Percentiles rank a stretch among this genome's conserved stretches.
These are phyloP conservation scores for Diplosoma virens DNA, from an alignment of 23 tunicate species.

Conservation along the genomic window DNA sequence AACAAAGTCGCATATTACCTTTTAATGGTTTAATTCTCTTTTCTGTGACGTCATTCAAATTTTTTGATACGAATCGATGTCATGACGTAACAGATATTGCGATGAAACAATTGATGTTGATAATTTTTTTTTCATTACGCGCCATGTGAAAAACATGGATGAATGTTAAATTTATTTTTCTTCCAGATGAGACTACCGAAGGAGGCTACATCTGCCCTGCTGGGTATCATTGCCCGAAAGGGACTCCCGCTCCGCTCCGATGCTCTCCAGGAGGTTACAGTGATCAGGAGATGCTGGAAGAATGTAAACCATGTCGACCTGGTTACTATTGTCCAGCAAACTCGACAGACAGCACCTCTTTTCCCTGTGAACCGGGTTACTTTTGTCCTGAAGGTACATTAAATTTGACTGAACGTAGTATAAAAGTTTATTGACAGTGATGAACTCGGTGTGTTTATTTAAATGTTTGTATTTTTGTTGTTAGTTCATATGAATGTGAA, in stretches of 20 bases:
- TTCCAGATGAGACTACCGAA: slow-evolving; percentile 11
- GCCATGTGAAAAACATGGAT: neutral
- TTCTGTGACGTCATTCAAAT: no score
- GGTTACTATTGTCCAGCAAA: slow-evolving; percentile 88
- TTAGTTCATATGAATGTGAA: neutral
- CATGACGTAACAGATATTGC: no score
- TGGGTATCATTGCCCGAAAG: slow-evolving; percentile 76
- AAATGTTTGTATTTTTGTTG: neutral
- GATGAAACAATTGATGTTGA: no score
- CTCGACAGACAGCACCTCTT: slow-evolving; percentile 27
- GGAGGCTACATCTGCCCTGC: slow-evolving; percentile 57
- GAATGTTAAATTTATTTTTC: neutral
- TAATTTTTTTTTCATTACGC: no score
- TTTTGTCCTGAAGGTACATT: slow-evolving; percentile 80
- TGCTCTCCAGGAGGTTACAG: slow-evolving; percentile 89
- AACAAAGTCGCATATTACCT: no score
- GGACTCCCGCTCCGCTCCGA: slow-evolving; percentile 41
- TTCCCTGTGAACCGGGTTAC: slow-evolving; percentile 79
- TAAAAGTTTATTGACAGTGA: neutral
- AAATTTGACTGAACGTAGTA: neutral
- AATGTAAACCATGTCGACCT: slow-evolving; percentile 57
- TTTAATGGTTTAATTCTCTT: no score
- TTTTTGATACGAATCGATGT: no score
- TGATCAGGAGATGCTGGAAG: slow-evolving; percentile 43
- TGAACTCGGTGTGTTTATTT: neutral